Conservation (phyloP, 2,888 invertebrate genomes). For the Pachymerium ferrugineum region DNA sequence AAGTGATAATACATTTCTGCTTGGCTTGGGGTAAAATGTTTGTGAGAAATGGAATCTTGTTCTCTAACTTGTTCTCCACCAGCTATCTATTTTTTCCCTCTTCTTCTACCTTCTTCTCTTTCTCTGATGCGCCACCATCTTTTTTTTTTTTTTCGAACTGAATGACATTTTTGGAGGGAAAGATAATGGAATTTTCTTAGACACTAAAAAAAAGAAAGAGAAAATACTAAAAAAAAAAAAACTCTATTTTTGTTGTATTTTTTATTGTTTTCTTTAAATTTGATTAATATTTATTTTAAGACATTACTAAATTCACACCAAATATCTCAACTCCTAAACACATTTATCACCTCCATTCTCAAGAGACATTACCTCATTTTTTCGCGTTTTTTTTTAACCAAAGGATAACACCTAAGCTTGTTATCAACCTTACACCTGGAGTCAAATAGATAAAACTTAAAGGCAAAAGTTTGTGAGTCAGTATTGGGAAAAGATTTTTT, state of each 20-base stretch:
- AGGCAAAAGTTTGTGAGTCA: conserved; percentile 13
- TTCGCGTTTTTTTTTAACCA: not conserved
- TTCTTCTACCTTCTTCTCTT: not conserved
- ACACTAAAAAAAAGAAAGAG: not conserved
- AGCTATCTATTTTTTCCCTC: not conserved
- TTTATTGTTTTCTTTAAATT: too few relatives aligned
- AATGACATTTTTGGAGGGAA: not conserved
- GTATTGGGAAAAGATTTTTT: too few relatives aligned
- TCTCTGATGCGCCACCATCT: not conserved
- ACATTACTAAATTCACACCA: too few relatives aligned
- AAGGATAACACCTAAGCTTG: not conserved
- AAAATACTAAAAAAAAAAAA: not conserved
- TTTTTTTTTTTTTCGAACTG: not conserved
- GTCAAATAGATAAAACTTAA: conserved; percentile 4
- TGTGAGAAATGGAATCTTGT: not conserved
- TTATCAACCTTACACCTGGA: conserved; percentile 13
- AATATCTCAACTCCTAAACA: too few relatives aligned
- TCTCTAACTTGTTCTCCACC: not conserved
- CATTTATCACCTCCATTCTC: too few relatives aligned
- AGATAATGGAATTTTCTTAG: not conserved
- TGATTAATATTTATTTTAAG: too few relatives aligned
- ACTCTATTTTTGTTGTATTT: too few relatives aligned
- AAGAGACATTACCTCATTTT: not conserved
- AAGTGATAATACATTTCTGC: not conserved
- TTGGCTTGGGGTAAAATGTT: not conserved